Evolutionary conservation across 2,797 vertebrate species (phyloP).

Genomic region (Tapera naevia): DNA sequence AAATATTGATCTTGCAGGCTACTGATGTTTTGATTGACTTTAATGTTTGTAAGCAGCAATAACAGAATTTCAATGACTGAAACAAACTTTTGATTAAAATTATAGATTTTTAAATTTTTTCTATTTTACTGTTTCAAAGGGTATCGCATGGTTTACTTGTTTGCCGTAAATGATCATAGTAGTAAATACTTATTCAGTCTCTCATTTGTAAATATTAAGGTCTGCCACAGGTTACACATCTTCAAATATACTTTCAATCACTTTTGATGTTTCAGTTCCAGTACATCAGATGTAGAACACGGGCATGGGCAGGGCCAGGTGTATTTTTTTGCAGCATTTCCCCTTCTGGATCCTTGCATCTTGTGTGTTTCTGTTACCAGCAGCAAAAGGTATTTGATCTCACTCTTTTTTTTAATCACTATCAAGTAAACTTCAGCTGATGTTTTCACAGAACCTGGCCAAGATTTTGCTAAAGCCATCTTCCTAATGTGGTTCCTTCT

Average conservation of each 20-base stretch:
- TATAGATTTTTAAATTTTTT: constrained; percentile 80
- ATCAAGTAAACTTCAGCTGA: background rate
- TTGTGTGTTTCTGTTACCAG: background rate
- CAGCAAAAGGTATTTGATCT: background rate
- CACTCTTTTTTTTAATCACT: background rate
- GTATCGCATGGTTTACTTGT: constrained; percentile 67
- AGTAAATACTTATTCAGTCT: constrained; percentile 69
- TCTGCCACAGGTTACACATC: constrained; percentile 42
- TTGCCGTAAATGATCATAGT: constrained; percentile 66
- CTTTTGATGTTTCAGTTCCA: constrained; percentile 28
- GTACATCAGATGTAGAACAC: background rate
- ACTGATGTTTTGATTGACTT: constrained; percentile 84
- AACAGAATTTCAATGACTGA: constrained; percentile 83
- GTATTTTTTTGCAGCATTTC: background rate
- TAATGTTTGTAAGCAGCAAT: constrained; percentile 84
- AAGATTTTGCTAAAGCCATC: background rate
- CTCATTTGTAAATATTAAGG: constrained; percentile 72
- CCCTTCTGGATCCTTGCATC: background rate
- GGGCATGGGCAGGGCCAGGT: background rate
- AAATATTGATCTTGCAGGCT: constrained; percentile 85
- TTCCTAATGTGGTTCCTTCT: background rate
- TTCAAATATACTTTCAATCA: constrained; percentile 46
- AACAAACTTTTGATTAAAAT: constrained; percentile 88
- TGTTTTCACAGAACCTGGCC: background rate
- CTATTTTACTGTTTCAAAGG: constrained; percentile 77